Conservation (phyloP, 2,797 vertebrate species). For the Anguilla megastoma region DNA sequence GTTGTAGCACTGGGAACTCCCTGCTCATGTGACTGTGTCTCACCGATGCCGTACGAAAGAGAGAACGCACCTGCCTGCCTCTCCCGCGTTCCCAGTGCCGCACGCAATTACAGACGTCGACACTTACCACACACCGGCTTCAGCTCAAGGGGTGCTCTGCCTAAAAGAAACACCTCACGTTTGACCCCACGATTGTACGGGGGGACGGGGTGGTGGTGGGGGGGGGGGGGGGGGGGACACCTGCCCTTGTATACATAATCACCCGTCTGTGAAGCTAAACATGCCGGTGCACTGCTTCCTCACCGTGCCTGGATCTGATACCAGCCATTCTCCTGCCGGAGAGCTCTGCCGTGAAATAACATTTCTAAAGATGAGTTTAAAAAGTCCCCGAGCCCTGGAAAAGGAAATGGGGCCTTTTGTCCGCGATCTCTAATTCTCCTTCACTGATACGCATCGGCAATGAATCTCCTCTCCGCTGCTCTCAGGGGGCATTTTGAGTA, state of each 20-base stretch:
- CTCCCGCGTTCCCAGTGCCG: too few relatives aligned
- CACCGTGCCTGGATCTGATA: background rate
- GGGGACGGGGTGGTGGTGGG: too few relatives aligned
- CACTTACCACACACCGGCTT: background rate
- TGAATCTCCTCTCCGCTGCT: background rate
- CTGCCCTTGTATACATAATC: background rate
- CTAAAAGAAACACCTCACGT: background rate
- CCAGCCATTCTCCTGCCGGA: background rate
- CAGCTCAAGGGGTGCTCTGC: background rate
- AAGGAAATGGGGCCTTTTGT: background rate
- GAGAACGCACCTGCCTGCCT: too few relatives aligned
- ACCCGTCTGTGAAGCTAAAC: background rate
- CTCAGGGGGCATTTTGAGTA: background rate
- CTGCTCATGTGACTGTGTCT: too few relatives aligned
- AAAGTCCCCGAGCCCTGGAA: background rate
- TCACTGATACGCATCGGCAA: background rate
- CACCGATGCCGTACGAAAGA: too few relatives aligned
- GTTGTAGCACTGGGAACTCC: too few relatives aligned
- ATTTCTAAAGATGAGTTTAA: background rate
- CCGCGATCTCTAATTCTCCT: background rate
- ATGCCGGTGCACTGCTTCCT: background rate
- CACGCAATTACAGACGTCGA: background rate
- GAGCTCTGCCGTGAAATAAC: background rate
- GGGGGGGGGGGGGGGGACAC: too few relatives aligned
- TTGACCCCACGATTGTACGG: background rate